Evolutionary conservation across 1,140 invertebrate genomes (phyloP).

Genomic region (Popillia japonica): DNA sequence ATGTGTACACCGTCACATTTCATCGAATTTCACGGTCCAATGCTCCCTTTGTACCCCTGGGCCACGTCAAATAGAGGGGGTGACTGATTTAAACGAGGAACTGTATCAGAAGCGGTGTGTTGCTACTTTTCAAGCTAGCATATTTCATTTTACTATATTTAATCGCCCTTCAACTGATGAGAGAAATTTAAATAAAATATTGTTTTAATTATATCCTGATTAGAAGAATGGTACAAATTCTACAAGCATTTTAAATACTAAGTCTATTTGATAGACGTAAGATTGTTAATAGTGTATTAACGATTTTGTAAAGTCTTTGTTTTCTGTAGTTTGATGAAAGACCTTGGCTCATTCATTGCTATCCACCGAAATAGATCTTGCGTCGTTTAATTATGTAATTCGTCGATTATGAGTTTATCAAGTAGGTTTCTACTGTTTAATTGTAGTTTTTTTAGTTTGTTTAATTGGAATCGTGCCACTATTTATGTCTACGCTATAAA

Average conservation of each 20-base stretch:
- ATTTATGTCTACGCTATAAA: neutral
- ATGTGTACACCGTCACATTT: slow-evolving; percentile 59
- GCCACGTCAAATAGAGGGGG: slow-evolving; percentile 43
- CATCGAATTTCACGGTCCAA: slow-evolving; percentile 59
- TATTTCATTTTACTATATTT: neutral
- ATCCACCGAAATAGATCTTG: neutral
- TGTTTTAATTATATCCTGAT: too few species aligned
- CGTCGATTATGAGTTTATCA: neutral
- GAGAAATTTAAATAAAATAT: neutral
- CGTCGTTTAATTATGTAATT: neutral
- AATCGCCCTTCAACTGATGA: neutral
- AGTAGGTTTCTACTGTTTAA: slow-evolving; percentile 8
- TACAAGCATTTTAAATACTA: too few species aligned
- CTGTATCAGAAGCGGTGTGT: slow-evolving; percentile 25
- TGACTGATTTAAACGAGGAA: slow-evolving; percentile 29
- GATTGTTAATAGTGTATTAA: too few species aligned
- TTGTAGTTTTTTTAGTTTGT: slow-evolving; percentile 1
- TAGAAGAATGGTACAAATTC: too few species aligned
- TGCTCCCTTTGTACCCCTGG: slow-evolving; percentile 53
- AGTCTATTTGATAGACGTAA: too few species aligned
- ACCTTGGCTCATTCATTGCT: neutral
- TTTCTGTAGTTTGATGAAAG: too few species aligned
- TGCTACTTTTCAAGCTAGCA: neutral
- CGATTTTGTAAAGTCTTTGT: too few species aligned
- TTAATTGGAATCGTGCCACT: neutral